Base-by-base conservation (phyloP, 2,888 invertebrate species). In the Diploptera punctata region DNA sequence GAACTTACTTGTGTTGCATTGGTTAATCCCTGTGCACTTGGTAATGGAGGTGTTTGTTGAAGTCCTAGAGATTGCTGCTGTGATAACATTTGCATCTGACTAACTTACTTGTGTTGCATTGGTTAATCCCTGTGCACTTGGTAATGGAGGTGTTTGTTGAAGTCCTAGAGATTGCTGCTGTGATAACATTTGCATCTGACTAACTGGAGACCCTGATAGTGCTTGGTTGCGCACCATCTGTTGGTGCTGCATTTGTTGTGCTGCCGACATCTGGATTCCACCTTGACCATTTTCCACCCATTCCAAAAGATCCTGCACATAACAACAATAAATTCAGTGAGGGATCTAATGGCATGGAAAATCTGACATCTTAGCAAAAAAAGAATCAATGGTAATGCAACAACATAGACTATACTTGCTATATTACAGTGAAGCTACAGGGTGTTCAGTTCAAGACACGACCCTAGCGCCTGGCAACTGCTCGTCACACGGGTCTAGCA, bases 261-360 rank as follows among this genome's bases (percentile, higher is more conserved):
- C 77, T 21, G 85, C 83, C 74, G 80, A 82, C 82, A 85, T 85
- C 78, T 85, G 86, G 83, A 84, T 82, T 72, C 81, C 81, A 65
- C 81, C 82, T 65, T 74, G 75, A 33, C 81, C 77, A 57, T n/a
- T n/a, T n/a, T n/a, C 80, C 80, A 38, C 80, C 80, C 82, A 83
- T 82, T 18, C 81, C 81, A 74, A 83, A 83, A 47, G 81, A 81
- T 74, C 81, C 83, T 83, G 29, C 43, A 61, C n/a, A n/a, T n/a
- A n/a, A n/a, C n/a, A n/a, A n/a, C n/a, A n/a, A n/a, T n/a, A n/a
- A n/a, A n/a, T n/a, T n/a, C n/a, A n/a, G n/a, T n/a, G n/a, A n/a
- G n/a, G n/a, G n/a, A n/a, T n/a, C n/a, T n/a, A n/a, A n/a, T n/a
- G n/a, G n/a, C n/a, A n/a, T n/a, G n/a, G n/a, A n/a, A n/a, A n/a